Evolutionary conservation across 2,888 invertebrate genomes (phyloP).

Genomic region (Ceriagrion tenellum): DNA sequence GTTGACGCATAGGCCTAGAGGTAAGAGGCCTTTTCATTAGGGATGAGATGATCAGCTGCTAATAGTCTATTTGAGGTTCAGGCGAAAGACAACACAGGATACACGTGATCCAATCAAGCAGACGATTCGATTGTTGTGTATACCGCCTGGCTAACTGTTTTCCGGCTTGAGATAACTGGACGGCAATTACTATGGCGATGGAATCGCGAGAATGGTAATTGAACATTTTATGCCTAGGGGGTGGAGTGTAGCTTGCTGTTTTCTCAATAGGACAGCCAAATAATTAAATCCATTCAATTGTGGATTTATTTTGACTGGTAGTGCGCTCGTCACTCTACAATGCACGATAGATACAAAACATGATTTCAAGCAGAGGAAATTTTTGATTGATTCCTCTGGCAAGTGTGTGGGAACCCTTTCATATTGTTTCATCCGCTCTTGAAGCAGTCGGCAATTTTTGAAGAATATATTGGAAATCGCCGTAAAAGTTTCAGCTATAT

Average conservation of each 20-base stretch:
- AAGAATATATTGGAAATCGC: too few relatives aligned
- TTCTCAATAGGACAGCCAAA: not conserved
- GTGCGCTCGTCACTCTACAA: not conserved
- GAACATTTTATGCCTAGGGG: not conserved
- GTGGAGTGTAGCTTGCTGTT: not conserved
- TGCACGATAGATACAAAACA: not conserved
- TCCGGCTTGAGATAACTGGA: slow-evolving; percentile 32
- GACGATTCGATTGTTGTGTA: slow-evolving; percentile 25
- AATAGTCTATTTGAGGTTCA: not conserved
- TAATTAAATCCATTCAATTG: not conserved
- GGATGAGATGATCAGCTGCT: not conserved
- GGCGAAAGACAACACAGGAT: slow-evolving; percentile 50
- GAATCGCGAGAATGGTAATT: not conserved
- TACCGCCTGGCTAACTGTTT: not conserved
- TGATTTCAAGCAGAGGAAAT: not conserved
- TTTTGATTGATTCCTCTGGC: not conserved
- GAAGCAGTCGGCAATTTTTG: too few relatives aligned
- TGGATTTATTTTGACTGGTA: not conserved
- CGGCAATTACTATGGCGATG: not conserved
- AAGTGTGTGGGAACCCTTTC: not conserved
- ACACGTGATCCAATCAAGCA: slow-evolving; percentile 32
- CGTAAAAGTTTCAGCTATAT: too few relatives aligned
- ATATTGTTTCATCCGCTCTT: not conserved
- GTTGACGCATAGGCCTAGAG: not conserved
- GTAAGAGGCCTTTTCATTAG: not conserved